Evolutionary conservation across 2,888 invertebrate genomes (phyloP).

Genomic region (Campaea margaritaria): DNA sequence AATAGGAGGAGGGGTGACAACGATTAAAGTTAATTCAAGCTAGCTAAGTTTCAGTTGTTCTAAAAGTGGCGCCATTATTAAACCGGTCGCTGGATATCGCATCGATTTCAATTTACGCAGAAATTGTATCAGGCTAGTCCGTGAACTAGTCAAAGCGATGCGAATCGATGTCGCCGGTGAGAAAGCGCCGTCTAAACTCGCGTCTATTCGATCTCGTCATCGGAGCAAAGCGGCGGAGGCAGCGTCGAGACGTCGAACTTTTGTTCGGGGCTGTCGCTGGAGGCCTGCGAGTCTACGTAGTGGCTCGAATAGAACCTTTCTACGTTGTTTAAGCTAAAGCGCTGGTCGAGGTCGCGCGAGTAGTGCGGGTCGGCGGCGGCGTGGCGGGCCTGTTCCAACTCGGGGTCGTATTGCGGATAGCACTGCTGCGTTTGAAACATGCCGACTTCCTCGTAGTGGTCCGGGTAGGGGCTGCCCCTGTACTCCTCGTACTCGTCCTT

Average conservation of each 20-base stretch:
- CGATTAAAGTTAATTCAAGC: slow-evolving; percentile 53
- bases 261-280: slow-evolving; percentile 88
- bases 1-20: slow-evolving; percentile 54
- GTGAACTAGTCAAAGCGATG: slow-evolving; percentile 10
- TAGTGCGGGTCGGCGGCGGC: slow-evolving; percentile 61
- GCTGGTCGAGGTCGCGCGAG: slow-evolving; percentile 75
- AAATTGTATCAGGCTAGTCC: slow-evolving; percentile 14
- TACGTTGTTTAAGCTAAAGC: slow-evolving; percentile 80
- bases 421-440: slow-evolving; percentile 81
- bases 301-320: slow-evolving; percentile 81
- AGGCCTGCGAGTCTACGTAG: slow-evolving; percentile 86
- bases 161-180: slow-evolving; percentile 14
- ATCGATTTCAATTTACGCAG: background rate
- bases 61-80: slow-evolving; percentile 16
- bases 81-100: slow-evolving; percentile 3
- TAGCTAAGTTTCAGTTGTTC: slow-evolving; percentile 37
- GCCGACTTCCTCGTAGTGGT: slow-evolving; percentile 74
- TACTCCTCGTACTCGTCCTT: slow-evolving; percentile 79
- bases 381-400: slow-evolving; percentile 56
- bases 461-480: slow-evolving; percentile 78
- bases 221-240: slow-evolving; percentile 91
- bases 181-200: slow-evolving; percentile 32
- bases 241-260: slow-evolving; percentile 90
- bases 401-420: slow-evolving; percentile 77
- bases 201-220: slow-evolving; percentile 87